Conservation (phyloP, 1,140 invertebrate genomes). For the Acromyrmex heyeri region DNA sequence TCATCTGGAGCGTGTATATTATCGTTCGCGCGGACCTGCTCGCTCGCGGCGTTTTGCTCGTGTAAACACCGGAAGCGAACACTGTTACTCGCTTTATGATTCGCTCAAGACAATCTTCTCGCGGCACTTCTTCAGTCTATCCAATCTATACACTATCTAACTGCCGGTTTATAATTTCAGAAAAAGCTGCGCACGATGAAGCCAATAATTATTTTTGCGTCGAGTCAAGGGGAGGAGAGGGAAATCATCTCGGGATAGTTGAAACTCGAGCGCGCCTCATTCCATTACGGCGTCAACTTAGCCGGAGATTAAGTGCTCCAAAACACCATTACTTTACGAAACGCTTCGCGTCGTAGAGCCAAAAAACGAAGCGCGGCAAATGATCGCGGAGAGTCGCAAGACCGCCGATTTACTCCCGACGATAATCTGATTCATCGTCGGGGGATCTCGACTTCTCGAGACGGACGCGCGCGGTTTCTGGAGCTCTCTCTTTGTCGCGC, state of each 20-base stretch:
- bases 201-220: constrained; percentile 23
- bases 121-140: constrained; percentile 38
- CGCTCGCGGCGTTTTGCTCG: constrained; percentile 42
- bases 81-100: constrained; percentile 42
- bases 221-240: neutral
- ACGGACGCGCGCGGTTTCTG: constrained; percentile 62
- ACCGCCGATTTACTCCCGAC: constrained; percentile 33
- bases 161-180: constrained; percentile 32
- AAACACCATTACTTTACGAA: constrained; percentile 29
- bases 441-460: constrained; percentile 52
- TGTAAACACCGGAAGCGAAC: constrained; percentile 71
- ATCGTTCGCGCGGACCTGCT: constrained; percentile 59
- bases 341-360: neutral
- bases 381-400: neutral
- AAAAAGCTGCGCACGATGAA: neutral
- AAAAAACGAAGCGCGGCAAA: constrained; percentile 14
- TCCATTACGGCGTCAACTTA: constrained; percentile 4
- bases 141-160: neutral
- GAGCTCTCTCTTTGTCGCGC: constrained; percentile 45
- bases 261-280: neutral
- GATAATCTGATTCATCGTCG: constrained; percentile 61
- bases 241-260: neutral
- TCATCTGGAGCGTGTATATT: constrained; percentile 73
- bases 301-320: constrained; percentile 7
- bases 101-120: constrained; percentile 37